Conservation (phyloP, 2,797 vertebrate species). For the Enteromius mattozi region DNA sequence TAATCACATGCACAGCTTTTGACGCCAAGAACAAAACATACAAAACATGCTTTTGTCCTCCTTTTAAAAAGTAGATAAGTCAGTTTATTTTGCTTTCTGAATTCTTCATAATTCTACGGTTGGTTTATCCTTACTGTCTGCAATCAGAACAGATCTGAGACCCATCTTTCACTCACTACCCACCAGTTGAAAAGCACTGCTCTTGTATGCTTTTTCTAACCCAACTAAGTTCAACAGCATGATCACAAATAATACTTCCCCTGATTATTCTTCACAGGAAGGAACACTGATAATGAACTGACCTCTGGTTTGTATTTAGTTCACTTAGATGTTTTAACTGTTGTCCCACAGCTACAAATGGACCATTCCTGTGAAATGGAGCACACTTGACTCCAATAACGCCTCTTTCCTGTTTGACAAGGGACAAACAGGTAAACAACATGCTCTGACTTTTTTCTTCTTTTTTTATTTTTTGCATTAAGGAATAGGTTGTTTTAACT, state of each 20-base stretch:
- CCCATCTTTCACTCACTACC: background rate
- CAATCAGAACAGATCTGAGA: background rate
- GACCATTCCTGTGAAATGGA: constrained; percentile 90
- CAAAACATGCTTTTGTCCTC: background rate
- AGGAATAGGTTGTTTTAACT: background rate
- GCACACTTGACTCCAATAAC: constrained; percentile 54
- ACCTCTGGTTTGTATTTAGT: background rate
- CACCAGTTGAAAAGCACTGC: background rate
- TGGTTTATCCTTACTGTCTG: background rate
- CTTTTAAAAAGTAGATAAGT: background rate
- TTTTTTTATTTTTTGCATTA: background rate
- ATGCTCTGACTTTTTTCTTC: background rate
- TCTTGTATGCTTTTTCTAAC: background rate
- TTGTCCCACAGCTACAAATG: constrained; percentile 87
- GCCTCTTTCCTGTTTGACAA: constrained; percentile 73
- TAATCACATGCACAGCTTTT: background rate
- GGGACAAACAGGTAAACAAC: constrained; percentile 75
- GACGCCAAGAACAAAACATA: background rate
- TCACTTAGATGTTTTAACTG: background rate
- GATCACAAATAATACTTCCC: background rate
- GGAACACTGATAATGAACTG: background rate
- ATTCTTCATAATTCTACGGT: background rate
- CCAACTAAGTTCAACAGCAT: no score
- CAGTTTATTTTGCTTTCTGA: background rate
- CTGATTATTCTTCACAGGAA: background rate